Percentiles rank a stretch among this genome's conserved stretches.
Evolutionary conservation across 35 echinoderm and acorn worm genomes (phyloP).

Genomic region (Stichopus chloronotus): DNA sequence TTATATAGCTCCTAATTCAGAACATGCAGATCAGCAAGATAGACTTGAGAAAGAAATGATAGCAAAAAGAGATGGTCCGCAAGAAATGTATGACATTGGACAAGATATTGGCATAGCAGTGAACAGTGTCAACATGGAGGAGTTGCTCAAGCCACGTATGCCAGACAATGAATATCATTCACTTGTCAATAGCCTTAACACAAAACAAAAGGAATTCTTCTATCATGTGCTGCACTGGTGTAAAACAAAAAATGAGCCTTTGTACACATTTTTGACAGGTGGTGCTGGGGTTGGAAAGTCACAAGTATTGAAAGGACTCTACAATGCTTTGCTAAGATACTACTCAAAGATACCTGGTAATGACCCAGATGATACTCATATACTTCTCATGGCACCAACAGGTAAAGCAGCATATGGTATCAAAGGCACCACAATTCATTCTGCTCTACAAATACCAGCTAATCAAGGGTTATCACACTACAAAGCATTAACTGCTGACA

Average conservation of each 20-base stretch:
- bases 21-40: conserved; percentile 27
- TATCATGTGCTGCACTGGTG: conserved; percentile 39
- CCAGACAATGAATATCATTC: conserved; percentile 40
- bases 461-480: conserved; percentile 40
- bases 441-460: conserved; percentile 59
- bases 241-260: conserved; percentile 33
- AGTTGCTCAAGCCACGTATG: neutral
- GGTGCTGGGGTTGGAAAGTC: conserved; percentile 69
- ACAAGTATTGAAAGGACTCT: conserved; percentile 56
- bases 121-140: neutral
- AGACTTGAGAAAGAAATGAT: neutral
- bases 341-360: neutral
- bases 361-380: conserved; percentile 34
- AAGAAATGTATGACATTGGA: conserved; percentile 34
- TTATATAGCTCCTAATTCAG: conserved; percentile 42
- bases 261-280: conserved; percentile 71
- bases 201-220: conserved; percentile 57
- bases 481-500: conserved; percentile 43
- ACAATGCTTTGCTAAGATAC: conserved; percentile 52
- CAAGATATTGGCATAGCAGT: conserved; percentile 53
- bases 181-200: conserved; percentile 41
- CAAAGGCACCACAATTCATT: conserved; percentile 56
- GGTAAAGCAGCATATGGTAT: conserved; percentile 66
- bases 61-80: neutral
- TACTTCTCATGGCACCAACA: conserved; percentile 55